phyloP scores from a whole-genome alignment of 2,113 vertebrate genomes.

The Anhinga rufa region DNA sequence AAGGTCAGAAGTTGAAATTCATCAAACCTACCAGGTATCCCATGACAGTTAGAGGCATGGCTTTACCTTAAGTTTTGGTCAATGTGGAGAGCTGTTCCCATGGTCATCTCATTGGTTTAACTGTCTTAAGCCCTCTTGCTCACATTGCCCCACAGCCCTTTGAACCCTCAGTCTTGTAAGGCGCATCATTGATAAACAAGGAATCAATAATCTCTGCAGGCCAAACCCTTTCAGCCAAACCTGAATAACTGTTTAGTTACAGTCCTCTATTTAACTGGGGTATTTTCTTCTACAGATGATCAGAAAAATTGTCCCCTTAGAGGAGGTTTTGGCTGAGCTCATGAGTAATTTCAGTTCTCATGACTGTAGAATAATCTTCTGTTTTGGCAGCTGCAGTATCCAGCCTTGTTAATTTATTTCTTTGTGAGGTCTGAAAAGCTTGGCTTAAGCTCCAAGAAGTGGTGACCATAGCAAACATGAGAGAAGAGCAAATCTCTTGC shows the following conservation, averaged over 20 bases:
- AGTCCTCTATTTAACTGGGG: not conserved
- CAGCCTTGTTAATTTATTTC: not conserved
- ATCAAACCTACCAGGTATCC: not conserved
- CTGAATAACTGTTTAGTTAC: not conserved
- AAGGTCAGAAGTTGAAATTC: not conserved
- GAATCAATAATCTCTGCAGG: not conserved
- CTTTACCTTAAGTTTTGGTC: not conserved
- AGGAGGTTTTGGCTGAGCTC: not conserved
- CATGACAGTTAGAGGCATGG: not conserved
- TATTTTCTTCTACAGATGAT: not conserved
- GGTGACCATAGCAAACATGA: not conserved
- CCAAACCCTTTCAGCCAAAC: not conserved
- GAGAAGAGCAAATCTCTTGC: not conserved
- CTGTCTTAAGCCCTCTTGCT: not conserved
- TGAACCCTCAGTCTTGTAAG: not conserved
- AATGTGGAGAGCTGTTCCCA: not conserved
- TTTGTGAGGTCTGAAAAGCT: not conserved
- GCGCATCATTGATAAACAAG: not conserved
- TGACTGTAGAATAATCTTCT: not conserved
- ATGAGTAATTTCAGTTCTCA: not conserved
- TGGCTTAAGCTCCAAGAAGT: not conserved
- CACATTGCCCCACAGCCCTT: not conserved
- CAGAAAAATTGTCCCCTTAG: not conserved
- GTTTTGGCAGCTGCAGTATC: not conserved
- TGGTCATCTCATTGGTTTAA: not conserved